Evolutionary conservation across 2,797 vertebrate genomes (phyloP), one percentile per base, ranked within the genome.

Genomic region (Parotocinclus haroldoi): DNA sequence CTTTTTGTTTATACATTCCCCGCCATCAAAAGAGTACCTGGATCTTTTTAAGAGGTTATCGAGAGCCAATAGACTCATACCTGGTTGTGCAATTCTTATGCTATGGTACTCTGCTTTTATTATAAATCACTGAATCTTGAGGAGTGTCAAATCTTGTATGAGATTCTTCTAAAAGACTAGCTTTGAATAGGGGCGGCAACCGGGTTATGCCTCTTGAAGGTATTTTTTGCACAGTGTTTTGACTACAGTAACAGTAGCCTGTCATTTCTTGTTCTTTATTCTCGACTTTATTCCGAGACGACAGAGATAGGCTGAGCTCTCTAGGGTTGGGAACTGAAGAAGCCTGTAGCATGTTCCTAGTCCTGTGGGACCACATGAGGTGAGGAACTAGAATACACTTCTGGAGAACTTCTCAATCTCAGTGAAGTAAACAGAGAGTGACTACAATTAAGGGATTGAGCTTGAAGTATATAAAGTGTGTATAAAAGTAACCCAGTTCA

Each of bases 141-240:
- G 53, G 50, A 37, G 48, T 37, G 67, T 27, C 5, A 27, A 27
- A 27, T 10, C 37, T 68, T 55, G 64, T 48, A 60, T 51, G 56
- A 51, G 49, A 66, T 66, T 56, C 57, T 72, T 66, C 48, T 64
- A 62, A 63, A 38, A 46, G 53, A 48, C 53, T 52, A 52, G 66
- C 42, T 59, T 61, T 55, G 49, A 57, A 72, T 66, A 62, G 69
- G 45, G 63, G 69, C 61, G n/a, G n/a, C n/a, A n/a, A n/a, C n/a
- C n/a, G 39, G 61, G 11, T 52, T 52, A 17, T 58, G 18, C 11
- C 12, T 14, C 39, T 51, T 36, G 16, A 64, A 72, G 56, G 73
- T 77, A 70, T 74, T 74, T n/a, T 73, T 74, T 74, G 65, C 70
- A 74, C 76, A 72, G 70, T 60, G 62, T 75, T 75, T 69, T 53